These are phyloP conservation scores for Coenobita brevimanus DNA, from an alignment of 1,140 invertebrate genomes.

Conservation along the genomic window DNA sequence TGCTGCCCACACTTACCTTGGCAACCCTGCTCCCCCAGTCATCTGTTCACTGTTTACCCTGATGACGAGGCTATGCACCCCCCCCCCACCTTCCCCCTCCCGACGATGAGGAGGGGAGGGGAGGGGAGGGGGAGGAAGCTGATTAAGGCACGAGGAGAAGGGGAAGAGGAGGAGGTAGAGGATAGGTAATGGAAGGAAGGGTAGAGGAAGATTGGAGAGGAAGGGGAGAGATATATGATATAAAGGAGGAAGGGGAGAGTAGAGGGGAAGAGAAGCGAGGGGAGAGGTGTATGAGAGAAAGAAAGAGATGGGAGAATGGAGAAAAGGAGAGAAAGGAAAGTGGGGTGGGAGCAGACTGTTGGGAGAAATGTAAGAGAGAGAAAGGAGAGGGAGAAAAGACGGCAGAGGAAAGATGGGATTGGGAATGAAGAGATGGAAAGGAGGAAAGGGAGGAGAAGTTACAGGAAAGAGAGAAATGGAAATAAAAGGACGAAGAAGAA, in stretches of 20 bases:
- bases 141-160: not conserved
- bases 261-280: not conserved
- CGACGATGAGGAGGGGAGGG: not conserved
- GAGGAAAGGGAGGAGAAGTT: not conserved
- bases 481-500: not conserved
- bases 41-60: no score
- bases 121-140: not conserved
- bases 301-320: not conserved
- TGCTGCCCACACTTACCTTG: no score
- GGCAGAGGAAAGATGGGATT: constrained; percentile 19
- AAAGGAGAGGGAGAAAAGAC: not conserved
- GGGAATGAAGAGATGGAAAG: constrained; percentile 19
- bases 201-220: not conserved
- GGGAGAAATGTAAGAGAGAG: not conserved
- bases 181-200: not conserved
- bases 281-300: not conserved
- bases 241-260: no score
- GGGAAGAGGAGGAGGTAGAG: not conserved
- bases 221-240: no score
- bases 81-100: no score
- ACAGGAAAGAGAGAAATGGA: not conserved
- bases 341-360: not conserved
- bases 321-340: not conserved
- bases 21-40: no score
- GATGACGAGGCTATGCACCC: no score